These are phyloP conservation scores for Phallusia fumigata DNA, from an alignment of 23 tunicate genomes.

Conservation along the genomic window DNA sequence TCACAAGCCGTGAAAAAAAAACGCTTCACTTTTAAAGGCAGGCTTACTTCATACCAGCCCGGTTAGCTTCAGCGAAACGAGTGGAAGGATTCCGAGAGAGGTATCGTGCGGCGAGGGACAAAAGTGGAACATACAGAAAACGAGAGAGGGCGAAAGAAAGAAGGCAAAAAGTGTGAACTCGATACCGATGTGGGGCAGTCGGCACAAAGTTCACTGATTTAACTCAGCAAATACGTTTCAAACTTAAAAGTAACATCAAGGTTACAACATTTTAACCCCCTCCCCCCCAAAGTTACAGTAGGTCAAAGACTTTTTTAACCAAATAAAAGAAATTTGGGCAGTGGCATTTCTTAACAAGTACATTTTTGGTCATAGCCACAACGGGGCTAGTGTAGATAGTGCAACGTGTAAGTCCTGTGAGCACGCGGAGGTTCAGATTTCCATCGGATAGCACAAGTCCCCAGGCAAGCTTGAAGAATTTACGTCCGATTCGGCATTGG, in stretches of 20 bases:
- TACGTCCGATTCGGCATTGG: neutral
- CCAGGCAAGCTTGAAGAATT: neutral
- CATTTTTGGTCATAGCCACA: too few species aligned
- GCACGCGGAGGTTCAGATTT: slow-evolving; percentile 23
- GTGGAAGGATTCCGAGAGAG: neutral
- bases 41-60: too few species aligned
- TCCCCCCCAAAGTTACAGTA: too few species aligned
- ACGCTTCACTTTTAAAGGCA: too few species aligned
- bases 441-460: slow-evolving; percentile 45
- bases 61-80: too few species aligned
- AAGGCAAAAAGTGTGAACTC: neutral
- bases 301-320: too few species aligned
- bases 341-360: too few species aligned
- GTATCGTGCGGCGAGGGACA: neutral
- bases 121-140: slow-evolving; percentile 5
- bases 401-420: neutral
- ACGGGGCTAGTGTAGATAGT: too few species aligned
- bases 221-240: too few species aligned
- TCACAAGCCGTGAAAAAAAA: too few species aligned
- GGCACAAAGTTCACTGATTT: neutral
- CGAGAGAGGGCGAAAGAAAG: neutral
- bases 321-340: too few species aligned
- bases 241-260: neutral
- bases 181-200: neutral
- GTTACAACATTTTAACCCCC: neutral